These are phyloP conservation scores for human DNA, from an alignment of 2,113 vertebrate species.

Conservation along the genomic window GRCh38 chr6:91083001-91083500, in stretches of 20 bases:
- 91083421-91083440: constrained; percentile 59
- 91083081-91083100: constrained; percentile 32
- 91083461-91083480: background rate
- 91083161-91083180: constrained; percentile 38
- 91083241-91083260: constrained; percentile 58
- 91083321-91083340: constrained; percentile 76
- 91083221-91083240: background rate
- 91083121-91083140: constrained; percentile 40
- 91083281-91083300: constrained; percentile 68
- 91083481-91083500: background rate
- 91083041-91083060: background rate
- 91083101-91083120: background rate
- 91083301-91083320: constrained; percentile 71
- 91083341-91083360: constrained; percentile 76
- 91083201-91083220: background rate
- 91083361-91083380: constrained; percentile 75
- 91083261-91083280: constrained; percentile 46
- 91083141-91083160: constrained; percentile 31
- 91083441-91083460: background rate
- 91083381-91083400: constrained; percentile 65
- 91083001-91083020: background rate
- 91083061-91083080: background rate
- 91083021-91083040: background rate
- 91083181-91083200: constrained; percentile 49
- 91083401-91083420: constrained; percentile 63